Base-by-base conservation (phyloP, 2,797 vertebrate genomes). In the Tragelaphus oryx region DNA sequence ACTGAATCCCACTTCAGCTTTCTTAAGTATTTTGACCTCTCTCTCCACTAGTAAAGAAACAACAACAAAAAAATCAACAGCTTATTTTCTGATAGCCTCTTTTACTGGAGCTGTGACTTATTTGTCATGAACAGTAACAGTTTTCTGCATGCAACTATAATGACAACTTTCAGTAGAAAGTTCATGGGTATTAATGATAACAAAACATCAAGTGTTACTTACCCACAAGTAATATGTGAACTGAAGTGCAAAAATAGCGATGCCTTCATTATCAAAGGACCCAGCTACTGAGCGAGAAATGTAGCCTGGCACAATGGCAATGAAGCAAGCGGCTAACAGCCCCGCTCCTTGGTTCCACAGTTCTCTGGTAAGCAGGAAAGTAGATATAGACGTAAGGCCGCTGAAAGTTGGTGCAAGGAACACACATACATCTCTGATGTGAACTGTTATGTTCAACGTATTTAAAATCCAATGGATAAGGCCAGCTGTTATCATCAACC, bases 161-260 rank as follows among this genome's bases (percentile, higher is more conserved):
- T 5, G 65, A 57, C 44, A 89, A 60, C 20, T 91, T 84, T 84
- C 13, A 92, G 30, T 8, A 78, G 54, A 87, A 84, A 94, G 59
- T 87, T 87, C 48, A 71, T 22, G 13, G 6, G 22, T 24, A 78
- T 83, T 74, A 89, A 85, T 5, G 14, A 55, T 6, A 87, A 65
- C 20, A 93, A 96, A 93, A 91, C 37, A 98, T 76, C 76, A 71
- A 96, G 75, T 98, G 97, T 97, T 98, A 99, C 99, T 98, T 98
- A 99, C 99, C 99, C 99, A 99, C 97, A 99, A 99, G 98, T 99
- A 99, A 98, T 99, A 99, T 93, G 99, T 99, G 98, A 99, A 99
- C 97, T 99, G 99, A 98, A 99, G 99, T 97, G 99, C 99, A 98
- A 99, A 99, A 98, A 99, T 99, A 98, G 99, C 99, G 92, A 99